phyloP scores from a whole-genome alignment of 2,113 vertebrate species.

The Porphyrio hochstetteri region DNA sequence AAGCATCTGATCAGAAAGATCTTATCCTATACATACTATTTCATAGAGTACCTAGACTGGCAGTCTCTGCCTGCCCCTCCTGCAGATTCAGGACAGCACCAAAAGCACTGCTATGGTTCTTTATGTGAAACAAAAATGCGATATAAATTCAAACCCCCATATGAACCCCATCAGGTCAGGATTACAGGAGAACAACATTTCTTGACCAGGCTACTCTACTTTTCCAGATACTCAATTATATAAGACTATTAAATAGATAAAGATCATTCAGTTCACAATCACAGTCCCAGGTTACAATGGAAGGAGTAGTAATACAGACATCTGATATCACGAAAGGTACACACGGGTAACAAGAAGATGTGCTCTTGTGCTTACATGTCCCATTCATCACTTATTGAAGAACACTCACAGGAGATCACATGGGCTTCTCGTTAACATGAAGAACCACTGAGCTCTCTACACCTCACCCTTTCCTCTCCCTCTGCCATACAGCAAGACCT shows the following conservation, averaged over 20 bases:
- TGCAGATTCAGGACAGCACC: background rate
- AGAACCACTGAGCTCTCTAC: background rate
- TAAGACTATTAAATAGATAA: conserved; percentile 48
- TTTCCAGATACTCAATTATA: conserved; percentile 11
- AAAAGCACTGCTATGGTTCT: background rate
- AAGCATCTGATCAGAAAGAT: background rate
- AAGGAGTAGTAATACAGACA: conserved; percentile 40
- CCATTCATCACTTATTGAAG: conserved; percentile 64
- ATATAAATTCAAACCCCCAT: background rate
- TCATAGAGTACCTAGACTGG: background rate
- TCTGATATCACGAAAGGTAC: conserved; percentile 21
- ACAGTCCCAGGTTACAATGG: conserved; percentile 41
- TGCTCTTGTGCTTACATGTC: conserved; percentile 44
- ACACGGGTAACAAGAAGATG: conserved; percentile 33
- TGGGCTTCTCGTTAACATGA: background rate
- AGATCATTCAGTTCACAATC: conserved; percentile 35
- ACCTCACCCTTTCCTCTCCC: background rate
- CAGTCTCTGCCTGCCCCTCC: background rate
- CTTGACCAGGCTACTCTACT: background rate
- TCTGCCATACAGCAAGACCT: background rate
- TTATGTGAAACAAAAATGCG: background rate
- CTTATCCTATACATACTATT: background rate
- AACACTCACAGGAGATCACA: conserved; percentile 43
- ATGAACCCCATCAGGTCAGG: background rate
- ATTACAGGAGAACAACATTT: background rate